These are phyloP conservation scores for Lordiphosa andalusiaca DNA, from an alignment of 2,888 invertebrate species.

Conservation along the genomic window DNA sequence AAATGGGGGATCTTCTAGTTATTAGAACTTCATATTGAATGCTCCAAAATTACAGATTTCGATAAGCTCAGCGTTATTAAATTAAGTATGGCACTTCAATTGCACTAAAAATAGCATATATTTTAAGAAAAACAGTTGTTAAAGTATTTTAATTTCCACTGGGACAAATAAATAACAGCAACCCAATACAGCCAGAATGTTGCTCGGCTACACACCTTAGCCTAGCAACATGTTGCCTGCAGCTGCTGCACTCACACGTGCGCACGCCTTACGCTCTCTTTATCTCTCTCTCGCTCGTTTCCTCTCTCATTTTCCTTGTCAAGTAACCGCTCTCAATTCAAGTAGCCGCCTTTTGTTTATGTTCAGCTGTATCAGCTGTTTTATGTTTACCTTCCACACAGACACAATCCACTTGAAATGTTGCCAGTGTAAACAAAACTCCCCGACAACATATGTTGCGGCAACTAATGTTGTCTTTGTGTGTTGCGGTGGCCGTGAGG, in stretches of 20 bases:
- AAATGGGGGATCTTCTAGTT: no score
- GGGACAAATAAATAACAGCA: no score
- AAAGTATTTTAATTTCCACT: no score
- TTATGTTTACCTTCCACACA: constrained; percentile 37
- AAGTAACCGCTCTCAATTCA: constrained; percentile 2
- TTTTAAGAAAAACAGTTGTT: no score
- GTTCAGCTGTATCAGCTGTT: constrained; percentile 33
- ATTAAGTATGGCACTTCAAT: no score
- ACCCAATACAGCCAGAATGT: background rate
- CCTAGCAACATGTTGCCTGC: constrained; percentile 19
- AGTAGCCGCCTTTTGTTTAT: constrained; percentile 27
- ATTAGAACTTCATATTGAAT: no score
- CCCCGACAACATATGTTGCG: constrained; percentile 6
- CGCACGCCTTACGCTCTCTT: constrained; percentile 14
- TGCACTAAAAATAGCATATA: no score
- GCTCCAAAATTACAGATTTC: no score
- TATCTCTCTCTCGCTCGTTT: background rate
- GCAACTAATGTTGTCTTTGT: constrained; percentile 23
- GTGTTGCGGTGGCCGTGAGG: background rate
- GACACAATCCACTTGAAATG: constrained; percentile 19
- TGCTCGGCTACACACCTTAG: constrained; percentile 3
- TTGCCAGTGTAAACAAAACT: constrained; percentile 26
- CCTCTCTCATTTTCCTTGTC: constrained; percentile 14
- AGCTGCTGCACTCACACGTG: constrained; percentile 28
- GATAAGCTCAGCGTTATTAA: no score